Base-by-base conservation (phyloP, 2,888 invertebrate genomes). In the Ochropacha duplaris region DNA sequence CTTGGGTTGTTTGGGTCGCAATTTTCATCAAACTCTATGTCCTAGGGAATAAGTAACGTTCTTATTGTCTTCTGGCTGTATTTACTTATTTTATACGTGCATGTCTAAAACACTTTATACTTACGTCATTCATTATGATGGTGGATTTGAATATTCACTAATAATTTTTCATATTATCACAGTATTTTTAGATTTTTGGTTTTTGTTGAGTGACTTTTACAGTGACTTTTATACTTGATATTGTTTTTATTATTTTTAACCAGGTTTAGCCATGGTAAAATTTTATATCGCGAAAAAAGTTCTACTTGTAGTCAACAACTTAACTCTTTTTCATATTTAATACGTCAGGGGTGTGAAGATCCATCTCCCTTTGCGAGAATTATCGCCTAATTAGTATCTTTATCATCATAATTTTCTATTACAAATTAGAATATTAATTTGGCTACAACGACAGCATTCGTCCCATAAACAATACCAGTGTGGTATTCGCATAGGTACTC, bases 1-100 rank as follows among this genome's bases (percentile, higher is more conserved):
- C 81, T 76, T 24, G 92, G 92, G 67, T 89, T 88, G 79, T 83
- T 79, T 9, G 91, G 89, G 61, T 92, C 90, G 67, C 90, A 91
- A 60, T 65, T 78, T 65, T 86, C 87, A 59, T 92, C 92, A 57
- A 72, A 89, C 52, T 87, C 88, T 59, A 81, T 62, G 56, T 87
- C 86, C 86, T 88, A 60, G 31, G 64, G 63, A 57, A 56, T 52
- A 57, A 49, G 55, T 22, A 55, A 54, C 6, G 52, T 50, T 28
- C 14, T 11, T 22, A 26, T n/a, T 24, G 14, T 12, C 1, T 8
- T 24, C 24, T 11, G 0, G 22, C 5, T 26, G 4, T 14, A 12
- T 9, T 49, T 2, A 9, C 6, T n/a, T 12, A 14, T 22, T 50
- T 12, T 11, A 26, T 26, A 24, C n/a, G 22, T 11, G 16, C 28